Evolutionary conservation across 2,113 vertebrate species (phyloP).

Genomic region (Plecturocebus donacophilus): DNA sequence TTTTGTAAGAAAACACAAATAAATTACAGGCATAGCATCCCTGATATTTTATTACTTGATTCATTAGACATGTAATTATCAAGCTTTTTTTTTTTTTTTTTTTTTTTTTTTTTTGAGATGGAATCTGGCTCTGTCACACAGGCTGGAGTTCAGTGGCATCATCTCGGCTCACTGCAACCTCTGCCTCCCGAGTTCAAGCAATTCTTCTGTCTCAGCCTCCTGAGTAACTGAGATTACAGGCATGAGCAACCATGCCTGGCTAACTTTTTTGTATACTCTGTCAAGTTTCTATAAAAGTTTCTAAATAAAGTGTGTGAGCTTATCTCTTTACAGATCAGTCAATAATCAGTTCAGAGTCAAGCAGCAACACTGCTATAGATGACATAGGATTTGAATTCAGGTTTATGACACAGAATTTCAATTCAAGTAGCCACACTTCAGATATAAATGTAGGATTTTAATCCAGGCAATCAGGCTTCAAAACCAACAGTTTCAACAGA

Average conservation of each 20-base stretch:
- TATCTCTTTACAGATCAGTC: neutral
- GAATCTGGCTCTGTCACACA: too few relatives aligned
- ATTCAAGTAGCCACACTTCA: neutral
- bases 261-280: neutral
- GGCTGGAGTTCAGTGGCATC: too few relatives aligned
- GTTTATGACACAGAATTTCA: neutral
- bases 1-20: neutral
- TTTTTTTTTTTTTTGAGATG: too few relatives aligned
- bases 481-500: neutral
- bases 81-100: too few relatives aligned
- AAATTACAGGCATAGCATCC: neutral
- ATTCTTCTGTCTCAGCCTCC: too few relatives aligned
- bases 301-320: neutral
- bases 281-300: neutral
- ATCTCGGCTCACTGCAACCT: too few relatives aligned
- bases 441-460: neutral
- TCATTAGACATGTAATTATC: neutral
- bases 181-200: too few relatives aligned
- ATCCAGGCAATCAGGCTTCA: neutral
- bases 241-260: too few relatives aligned
- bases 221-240: too few relatives aligned
- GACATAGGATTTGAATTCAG: neutral
- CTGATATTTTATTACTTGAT: neutral
- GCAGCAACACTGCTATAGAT: neutral
- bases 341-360: neutral